These are phyloP conservation scores for Dendropsophus ebraccatus DNA, from an alignment of 2,113 vertebrate genomes.

Conservation along the genomic window DNA sequence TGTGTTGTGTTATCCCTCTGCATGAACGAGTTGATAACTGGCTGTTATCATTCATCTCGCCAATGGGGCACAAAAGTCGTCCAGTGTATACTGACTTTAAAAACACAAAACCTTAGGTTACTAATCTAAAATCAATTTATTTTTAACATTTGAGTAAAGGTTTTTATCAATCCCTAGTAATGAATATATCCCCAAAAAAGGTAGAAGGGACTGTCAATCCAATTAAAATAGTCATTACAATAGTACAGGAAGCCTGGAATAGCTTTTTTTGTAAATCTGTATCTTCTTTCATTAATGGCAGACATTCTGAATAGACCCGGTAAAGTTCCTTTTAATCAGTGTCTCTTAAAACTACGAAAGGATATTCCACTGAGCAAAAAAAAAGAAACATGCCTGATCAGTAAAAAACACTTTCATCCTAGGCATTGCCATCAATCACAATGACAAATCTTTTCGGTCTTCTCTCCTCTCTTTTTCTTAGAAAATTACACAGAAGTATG, in stretches of 20 bases:
- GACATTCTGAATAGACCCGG: not conserved
- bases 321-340: constrained; percentile 11
- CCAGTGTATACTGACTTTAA: no score
- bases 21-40: no score
- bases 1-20: no score
- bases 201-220: not conserved
- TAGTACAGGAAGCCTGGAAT: not conserved
- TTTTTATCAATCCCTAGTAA: not conserved
- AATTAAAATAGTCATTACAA: constrained; percentile 13
- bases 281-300: not conserved
- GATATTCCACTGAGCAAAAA: constrained; percentile 10
- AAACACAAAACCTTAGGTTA: not conserved
- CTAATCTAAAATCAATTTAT: constrained; percentile 25
- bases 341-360: constrained; percentile 13
- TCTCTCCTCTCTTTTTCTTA: constrained; percentile 21
- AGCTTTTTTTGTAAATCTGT: not conserved
- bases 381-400: constrained; percentile 52
- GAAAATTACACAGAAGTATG: constrained; percentile 53
- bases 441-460: constrained; percentile 51
- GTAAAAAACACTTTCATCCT: constrained; percentile 44
- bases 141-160: not conserved
- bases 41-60: no score
- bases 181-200: constrained; percentile 17
- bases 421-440: constrained; percentile 45
- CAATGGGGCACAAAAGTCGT: no score